A percentile compares a stretch with the other conserved stretches of the same genome.
phyloP scores from a whole-genome alignment of 2,888 invertebrate genomes.

The Lamellibrachia satsuma region DNA sequence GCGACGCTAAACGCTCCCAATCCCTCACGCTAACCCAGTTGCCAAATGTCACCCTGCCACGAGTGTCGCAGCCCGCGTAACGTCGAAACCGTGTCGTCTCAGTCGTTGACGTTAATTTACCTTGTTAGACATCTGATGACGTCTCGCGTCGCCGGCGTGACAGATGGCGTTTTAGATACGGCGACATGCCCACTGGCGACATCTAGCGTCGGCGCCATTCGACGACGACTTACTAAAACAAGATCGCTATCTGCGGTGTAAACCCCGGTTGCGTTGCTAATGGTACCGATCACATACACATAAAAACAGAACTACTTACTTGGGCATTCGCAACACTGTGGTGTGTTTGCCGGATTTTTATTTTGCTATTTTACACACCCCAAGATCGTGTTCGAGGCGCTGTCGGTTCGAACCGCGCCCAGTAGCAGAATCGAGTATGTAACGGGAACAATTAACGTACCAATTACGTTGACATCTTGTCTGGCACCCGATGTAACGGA shows the following conservation, averaged over 20 bases:
- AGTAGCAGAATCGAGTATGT: neutral
- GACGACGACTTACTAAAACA: constrained; percentile 5
- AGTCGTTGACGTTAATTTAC: neutral
- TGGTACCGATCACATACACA: neutral
- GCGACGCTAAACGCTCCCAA: neutral
- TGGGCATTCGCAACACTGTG: neutral
- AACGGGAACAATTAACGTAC: neutral
- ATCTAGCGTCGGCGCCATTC: neutral
- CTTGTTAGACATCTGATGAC: neutral
- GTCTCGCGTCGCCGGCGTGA: neutral
- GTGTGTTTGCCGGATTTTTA: neutral
- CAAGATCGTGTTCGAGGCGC: neutral
- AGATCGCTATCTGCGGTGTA: neutral
- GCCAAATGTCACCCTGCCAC: neutral
- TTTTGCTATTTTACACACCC: neutral
- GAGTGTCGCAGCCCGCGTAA: neutral
- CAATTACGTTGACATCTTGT: neutral
- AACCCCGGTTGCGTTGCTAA: neutral
- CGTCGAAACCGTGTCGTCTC: too few relatives aligned
- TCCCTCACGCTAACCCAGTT: neutral
- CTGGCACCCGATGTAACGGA: neutral
- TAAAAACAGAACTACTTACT: neutral
- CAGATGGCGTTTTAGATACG: neutral
- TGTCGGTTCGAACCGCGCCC: neutral
- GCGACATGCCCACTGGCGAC: constrained; percentile 17